Evolutionary conservation across 2,113 vertebrate species (phyloP), one percentile per base, ranked within the genome.

Genomic region (Tachysurus fulvidraco): DNA sequence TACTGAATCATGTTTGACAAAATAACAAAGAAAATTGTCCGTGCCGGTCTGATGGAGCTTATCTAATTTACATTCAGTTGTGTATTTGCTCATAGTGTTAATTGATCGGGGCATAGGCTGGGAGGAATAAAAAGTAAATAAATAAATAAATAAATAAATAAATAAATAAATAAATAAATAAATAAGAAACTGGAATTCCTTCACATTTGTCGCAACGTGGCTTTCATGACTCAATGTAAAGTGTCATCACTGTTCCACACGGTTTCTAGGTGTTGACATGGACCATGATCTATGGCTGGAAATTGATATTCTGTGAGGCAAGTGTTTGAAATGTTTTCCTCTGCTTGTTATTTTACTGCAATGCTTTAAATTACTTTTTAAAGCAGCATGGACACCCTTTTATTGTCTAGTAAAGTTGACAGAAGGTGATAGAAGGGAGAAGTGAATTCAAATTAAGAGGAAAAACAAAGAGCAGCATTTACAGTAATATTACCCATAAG

Each of bases 1-100:
- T 84, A 90, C 73, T 67, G 55, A 83, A 83, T 50, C 4, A 57
- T 59, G 59, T 79, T 44, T 74, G 19, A 86, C 25, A 64, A 76
- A 80, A 80, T 85, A 73, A 83, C 85, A 89, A 82, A 79, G 59
- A 83, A 36, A 64, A 69, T 9, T 10, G 36, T 62, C 36, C 9
- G 59, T 62, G 36, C 23, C 23, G 12, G 59, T 65, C 60, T 82
- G 44, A 64, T 82, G 36, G 36, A 82, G 36, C 59, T 82, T 64
- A 46, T 64, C 36, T 64, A 82, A 82, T 64, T 81, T 82, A 46
- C 59, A 62, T 82, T 62, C 23, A 50, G 62, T 62, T 54, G 52
- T 17, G 62, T 73, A 80, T 65, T 80, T 30, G 19, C 36, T 71
- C 64, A 83, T 52, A 50, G 13, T 60, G 64, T 88, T 81, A 84